Evolutionary conservation across 2,113 vertebrate species (phyloP).

Genomic region (Aspidoscelis tigris): DNA sequence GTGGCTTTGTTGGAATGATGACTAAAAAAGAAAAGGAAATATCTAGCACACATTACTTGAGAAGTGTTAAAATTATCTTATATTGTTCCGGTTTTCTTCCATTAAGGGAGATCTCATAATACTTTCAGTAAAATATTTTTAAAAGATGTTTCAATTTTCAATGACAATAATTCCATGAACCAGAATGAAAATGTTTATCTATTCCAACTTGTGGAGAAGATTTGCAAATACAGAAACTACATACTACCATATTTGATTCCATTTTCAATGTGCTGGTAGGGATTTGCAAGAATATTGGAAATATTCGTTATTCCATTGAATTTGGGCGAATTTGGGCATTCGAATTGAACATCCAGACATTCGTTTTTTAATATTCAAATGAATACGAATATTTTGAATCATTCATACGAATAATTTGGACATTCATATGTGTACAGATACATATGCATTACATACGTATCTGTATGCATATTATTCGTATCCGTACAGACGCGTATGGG

Average conservation of each 20-base stretch:
- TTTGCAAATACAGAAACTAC: too few species aligned
- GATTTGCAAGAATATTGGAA: too few species aligned
- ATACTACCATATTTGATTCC: background rate
- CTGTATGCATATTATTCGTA: too few species aligned
- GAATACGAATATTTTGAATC: too few species aligned
- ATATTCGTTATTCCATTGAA: too few species aligned
- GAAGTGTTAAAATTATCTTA: background rate
- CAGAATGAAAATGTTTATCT: background rate
- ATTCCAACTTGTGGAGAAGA: background rate
- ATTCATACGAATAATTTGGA: too few species aligned
- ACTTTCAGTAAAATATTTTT: constrained; percentile 45
- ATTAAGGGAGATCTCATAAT: constrained; percentile 34
- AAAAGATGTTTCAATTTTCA: background rate
- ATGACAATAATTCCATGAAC: background rate
- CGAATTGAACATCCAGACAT: too few species aligned
- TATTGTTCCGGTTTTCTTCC: constrained; percentile 43
- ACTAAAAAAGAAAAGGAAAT: constrained; percentile 45
- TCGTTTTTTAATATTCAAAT: too few species aligned
- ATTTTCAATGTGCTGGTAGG: background rate
- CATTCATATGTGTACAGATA: too few species aligned
- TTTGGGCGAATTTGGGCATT: too few species aligned
- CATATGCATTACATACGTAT: too few species aligned
- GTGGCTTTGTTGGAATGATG: constrained; percentile 16
- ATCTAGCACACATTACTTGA: background rate
- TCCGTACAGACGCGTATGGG: too few species aligned